phyloP scores from a whole-genome alignment of 2,888 invertebrate species.

The Agrochola circellaris region DNA sequence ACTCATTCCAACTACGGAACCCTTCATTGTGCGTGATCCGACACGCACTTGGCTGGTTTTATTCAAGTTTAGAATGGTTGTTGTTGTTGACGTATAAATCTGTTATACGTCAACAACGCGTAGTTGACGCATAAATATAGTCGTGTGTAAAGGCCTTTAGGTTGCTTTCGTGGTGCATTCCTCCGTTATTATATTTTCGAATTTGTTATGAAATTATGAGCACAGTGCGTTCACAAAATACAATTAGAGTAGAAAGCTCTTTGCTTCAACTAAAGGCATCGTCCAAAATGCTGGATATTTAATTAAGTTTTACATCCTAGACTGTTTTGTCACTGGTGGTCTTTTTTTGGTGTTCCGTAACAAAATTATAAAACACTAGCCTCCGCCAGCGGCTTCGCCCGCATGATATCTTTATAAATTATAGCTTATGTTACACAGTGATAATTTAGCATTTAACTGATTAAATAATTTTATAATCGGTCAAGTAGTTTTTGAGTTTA shows the following conservation, averaged over 20 bases:
- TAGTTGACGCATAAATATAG: neutral
- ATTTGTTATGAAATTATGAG: constrained; percentile 57
- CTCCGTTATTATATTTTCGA: constrained; percentile 37
- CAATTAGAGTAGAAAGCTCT: constrained; percentile 55
- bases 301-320: constrained; percentile 21
- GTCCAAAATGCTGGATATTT: constrained; percentile 31
- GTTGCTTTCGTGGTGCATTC: constrained; percentile 15
- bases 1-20: too few relatives aligned
- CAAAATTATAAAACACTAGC: neutral
- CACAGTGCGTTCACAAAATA: constrained; percentile 52
- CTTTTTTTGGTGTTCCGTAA: constrained; percentile 7
- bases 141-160: neutral
- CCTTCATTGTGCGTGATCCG: too few relatives aligned
- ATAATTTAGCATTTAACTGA: too few relatives aligned
- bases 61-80: neutral
- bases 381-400: too few relatives aligned
- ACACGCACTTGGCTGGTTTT: too few relatives aligned
- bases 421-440: too few relatives aligned
- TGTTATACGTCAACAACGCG: neutral
- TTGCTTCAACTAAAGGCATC: constrained; percentile 38
- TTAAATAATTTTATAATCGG: too few relatives aligned
- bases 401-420: too few relatives aligned
- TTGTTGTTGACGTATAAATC: neutral
- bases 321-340: neutral
- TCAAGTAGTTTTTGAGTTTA: too few relatives aligned